Base-by-base conservation (phyloP, 1,140 invertebrate genomes). In the Camponotus vicinus region DNA sequence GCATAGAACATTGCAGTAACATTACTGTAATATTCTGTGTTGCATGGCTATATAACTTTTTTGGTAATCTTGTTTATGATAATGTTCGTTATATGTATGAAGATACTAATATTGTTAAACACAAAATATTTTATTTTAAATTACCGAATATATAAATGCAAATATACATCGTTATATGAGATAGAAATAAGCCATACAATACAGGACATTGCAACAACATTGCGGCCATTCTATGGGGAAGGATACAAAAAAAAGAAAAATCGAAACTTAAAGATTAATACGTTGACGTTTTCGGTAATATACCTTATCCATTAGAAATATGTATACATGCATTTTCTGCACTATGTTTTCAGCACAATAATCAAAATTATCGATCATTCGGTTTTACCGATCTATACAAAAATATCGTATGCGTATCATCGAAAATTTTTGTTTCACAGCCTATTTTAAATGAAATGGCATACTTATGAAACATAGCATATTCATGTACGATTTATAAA, bases 381-480 rank as follows among this genome's bases (percentile, higher is more conserved):
- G 79, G 52, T 87, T 75, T 86, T 18, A 63, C 21, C 18, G 11
- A 85, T 92, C 87, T 92, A 90, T 93, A 93, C 88, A 93, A 93
- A 93, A 93, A 93, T 93, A 93, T 93, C 91, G 21, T 21, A 21
- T 21, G 21, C 63, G 86, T 91, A 88, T 91, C 90, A 61, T 91
- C 87, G 9, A 45, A 59, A 86, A 71, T 90, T 89, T 92, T 92
- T 86, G 88, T 87, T 75, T 92, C 91, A 93, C 93, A 94, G 91
- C 91, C 92, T 93, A 93, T 93, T 93, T 93, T 93, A 94, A 94
- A 93, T 91, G 89, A 90, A 90, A 93, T 21, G 21, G 21, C 86
- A 89, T 45, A 11, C 5, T 37, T 37, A 37, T 37, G 37, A 37
- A 37, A 37, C 37, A 37, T 37, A 91, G 42, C 80, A 82, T 75